Percentiles rank a stretch among this genome's conserved stretches.
Evolutionary conservation across 2,888 invertebrate genomes (phyloP).

Genomic region (Trachelus stipa): DNA sequence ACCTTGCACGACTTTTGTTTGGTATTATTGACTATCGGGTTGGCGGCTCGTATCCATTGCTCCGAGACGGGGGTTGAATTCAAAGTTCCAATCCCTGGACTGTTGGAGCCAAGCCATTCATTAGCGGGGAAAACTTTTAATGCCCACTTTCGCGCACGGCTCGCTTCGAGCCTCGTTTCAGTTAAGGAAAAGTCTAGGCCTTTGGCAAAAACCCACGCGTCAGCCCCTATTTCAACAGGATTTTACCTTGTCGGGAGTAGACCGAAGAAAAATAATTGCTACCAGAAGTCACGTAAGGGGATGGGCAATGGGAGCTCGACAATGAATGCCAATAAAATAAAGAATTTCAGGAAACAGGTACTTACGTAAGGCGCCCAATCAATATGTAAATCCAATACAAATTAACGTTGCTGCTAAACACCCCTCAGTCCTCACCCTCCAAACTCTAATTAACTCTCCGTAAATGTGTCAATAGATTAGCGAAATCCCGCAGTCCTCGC

Average conservation of each 20-base stretch:
- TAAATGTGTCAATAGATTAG: slow-evolving; percentile 49
- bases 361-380: slow-evolving; percentile 26
- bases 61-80: background rate
- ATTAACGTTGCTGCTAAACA: slow-evolving; percentile 32
- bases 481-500: slow-evolving; percentile 37
- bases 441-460: slow-evolving; percentile 47
- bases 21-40: background rate
- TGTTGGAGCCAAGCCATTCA: slow-evolving; percentile 28
- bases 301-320: too few species aligned
- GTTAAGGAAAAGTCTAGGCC: background rate
- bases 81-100: background rate
- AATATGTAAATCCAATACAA: slow-evolving; percentile 54
- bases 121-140: slow-evolving; percentile 42
- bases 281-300: too few species aligned
- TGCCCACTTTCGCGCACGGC: slow-evolving; percentile 31
- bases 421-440: slow-evolving; percentile 1
- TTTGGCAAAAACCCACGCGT: too few species aligned
- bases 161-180: slow-evolving; percentile 15
- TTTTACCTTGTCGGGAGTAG: too few species aligned
- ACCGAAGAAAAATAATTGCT: too few species aligned
- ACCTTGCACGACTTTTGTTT: too few species aligned
- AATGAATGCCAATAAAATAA: too few species aligned
- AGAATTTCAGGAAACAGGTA: too few species aligned
- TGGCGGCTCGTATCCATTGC: slow-evolving; percentile 1
- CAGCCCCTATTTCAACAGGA: too few species aligned